phyloP scores from a whole-genome alignment of 2,113 vertebrate species.

The Chloropsis cyanopogon region DNA sequence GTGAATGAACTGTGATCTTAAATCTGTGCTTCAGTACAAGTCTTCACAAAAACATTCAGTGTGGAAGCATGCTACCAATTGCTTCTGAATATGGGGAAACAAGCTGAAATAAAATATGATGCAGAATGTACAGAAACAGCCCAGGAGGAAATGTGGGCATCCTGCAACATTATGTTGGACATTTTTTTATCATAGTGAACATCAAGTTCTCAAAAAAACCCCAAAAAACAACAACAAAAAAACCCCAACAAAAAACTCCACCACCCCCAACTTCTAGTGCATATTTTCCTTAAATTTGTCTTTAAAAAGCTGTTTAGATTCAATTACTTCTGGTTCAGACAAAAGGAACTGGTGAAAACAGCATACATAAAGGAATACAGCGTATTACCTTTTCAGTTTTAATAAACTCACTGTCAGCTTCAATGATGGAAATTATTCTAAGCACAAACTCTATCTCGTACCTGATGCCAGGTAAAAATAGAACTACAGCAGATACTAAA shows the following conservation, averaged over 20 bases:
- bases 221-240: neutral
- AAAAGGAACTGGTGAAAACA: neutral
- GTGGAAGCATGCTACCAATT: neutral
- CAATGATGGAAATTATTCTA: neutral
- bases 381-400: neutral
- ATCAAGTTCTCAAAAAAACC: neutral
- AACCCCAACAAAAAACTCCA: neutral
- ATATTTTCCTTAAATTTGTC: neutral
- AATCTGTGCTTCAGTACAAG: neutral
- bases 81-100: neutral
- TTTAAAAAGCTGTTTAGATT: neutral
- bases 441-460: neutral
- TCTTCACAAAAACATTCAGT: neutral
- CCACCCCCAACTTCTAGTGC: neutral
- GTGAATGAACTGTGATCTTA: neutral
- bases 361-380: neutral
- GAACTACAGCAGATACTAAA: neutral
- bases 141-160: neutral
- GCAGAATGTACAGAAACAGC: neutral
- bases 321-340: neutral
- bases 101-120: neutral
- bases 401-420: neutral
- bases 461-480: conserved; percentile 2
- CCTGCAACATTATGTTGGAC: neutral
- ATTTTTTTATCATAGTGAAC: neutral